Conservation (phyloP, 2,113 vertebrate species). For the Megaleporinus macrocephalus region DNA sequence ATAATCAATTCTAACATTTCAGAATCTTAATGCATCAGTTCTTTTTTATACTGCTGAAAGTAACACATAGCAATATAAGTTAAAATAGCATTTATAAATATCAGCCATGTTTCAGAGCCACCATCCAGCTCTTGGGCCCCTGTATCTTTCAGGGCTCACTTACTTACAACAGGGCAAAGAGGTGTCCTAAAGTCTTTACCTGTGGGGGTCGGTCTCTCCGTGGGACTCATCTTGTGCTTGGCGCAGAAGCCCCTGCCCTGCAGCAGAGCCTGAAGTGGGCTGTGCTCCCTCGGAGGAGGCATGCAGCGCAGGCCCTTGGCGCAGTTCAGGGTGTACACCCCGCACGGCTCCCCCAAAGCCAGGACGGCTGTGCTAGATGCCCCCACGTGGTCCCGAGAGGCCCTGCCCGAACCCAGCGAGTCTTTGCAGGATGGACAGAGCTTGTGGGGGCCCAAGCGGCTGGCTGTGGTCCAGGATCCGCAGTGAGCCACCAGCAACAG, state of each 20-base stretch:
- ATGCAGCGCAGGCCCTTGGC: conserved; percentile 81
- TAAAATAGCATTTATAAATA: neutral
- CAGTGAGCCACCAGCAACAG: conserved; percentile 76
- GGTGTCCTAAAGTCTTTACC: conserved; percentile 66
- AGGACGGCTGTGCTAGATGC: conserved; percentile 72
- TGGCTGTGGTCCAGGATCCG: conserved; percentile 72
- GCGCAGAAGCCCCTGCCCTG: conserved; percentile 79
- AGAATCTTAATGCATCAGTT: neutral
- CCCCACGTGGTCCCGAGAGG: conserved; percentile 71
- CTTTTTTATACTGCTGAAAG: neutral
- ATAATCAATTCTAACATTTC: too few relatives aligned
- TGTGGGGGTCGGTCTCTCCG: conserved; percentile 77
- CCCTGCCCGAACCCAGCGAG: conserved; percentile 68
- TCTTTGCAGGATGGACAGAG: conserved; percentile 76
- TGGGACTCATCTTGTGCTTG: conserved; percentile 71
- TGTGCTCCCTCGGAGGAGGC: conserved; percentile 76
- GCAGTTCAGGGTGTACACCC: conserved; percentile 81
- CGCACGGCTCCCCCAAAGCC: conserved; percentile 79
- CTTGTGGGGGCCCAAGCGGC: conserved; percentile 74
- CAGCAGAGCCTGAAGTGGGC: conserved; percentile 83
- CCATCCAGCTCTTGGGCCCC: neutral
- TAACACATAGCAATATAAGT: neutral
- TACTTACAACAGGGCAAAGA: neutral
- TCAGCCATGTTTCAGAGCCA: neutral
- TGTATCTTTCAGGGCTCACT: neutral